Conservation (phyloP, 1,140 invertebrate species). For the Drosophila sucinea region DNA sequence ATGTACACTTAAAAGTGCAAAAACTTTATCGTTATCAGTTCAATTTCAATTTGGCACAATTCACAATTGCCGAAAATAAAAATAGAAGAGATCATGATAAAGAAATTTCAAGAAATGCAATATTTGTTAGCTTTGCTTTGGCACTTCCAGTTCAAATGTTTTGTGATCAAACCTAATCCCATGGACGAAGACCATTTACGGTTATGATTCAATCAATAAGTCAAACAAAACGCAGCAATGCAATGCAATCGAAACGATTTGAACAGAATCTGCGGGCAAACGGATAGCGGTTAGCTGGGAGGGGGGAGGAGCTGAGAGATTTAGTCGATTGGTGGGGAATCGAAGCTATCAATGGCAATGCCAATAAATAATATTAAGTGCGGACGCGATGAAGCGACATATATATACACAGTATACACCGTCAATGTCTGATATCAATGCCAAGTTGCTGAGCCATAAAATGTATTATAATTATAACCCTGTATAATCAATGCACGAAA, state of each 20-base stretch:
- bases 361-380: conserved; percentile 22
- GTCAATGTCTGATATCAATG: conserved; percentile 15
- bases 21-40: conserved; percentile 3
- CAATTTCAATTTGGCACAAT: neutral
- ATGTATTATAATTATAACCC: conserved; percentile 42
- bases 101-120: neutral
- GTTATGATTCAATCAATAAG: conserved; percentile 19
- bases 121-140: neutral
- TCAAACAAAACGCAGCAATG: conserved; percentile 11
- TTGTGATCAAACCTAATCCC: neutral
- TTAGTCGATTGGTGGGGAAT: neutral
- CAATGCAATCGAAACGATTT: conserved; percentile 15
- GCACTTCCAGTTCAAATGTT: neutral
- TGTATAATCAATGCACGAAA: conserved; percentile 14
- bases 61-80: neutral
- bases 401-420: conserved; percentile 20
- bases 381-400: conserved; percentile 13
- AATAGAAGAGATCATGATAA: neutral
- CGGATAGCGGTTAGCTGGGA: neutral
- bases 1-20: conserved; percentile 2
- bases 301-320: neutral
- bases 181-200: conserved; percentile 15
- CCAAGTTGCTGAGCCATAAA: conserved; percentile 42
- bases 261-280: neutral
- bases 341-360: conserved; percentile 23